Evolutionary conservation across 2,113 vertebrate species (phyloP).

Genomic region (Mionectes macconnelli): DNA sequence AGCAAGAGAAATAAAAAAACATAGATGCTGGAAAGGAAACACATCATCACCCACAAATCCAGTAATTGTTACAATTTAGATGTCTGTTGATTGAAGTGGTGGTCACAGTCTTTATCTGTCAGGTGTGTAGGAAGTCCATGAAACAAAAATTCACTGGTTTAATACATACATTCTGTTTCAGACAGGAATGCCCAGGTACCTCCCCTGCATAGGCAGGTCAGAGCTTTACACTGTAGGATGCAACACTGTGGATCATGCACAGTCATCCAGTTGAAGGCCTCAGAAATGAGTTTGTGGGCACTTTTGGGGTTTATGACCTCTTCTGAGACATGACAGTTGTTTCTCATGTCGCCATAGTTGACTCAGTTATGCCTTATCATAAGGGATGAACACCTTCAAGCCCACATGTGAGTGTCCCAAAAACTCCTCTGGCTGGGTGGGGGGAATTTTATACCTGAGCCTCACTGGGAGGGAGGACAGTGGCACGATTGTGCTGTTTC

Average conservation of each 20-base stretch:
- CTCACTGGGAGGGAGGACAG: accelerated
- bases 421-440: not conserved
- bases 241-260: not conserved
- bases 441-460: not conserved
- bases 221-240: too few species aligned
- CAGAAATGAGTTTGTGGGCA: not conserved
- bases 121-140: accelerated
- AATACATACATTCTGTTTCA: not conserved
- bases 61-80: not conserved
- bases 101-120: not conserved
- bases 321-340: not conserved
- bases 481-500: not conserved
- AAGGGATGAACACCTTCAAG: not conserved
- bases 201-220: not conserved
- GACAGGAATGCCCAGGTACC: not conserved
- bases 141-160: not conserved
- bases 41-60: not conserved
- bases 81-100: not conserved
- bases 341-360: not conserved
- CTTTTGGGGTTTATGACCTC: not conserved
- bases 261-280: not conserved
- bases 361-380: not conserved
- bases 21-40: not conserved
- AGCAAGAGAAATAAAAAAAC: not conserved
- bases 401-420: too few species aligned